Evolutionary conservation across 2,888 invertebrate species (phyloP), one percentile per base, ranked within the genome.

Genomic region (Epirrhoe tristata): DNA sequence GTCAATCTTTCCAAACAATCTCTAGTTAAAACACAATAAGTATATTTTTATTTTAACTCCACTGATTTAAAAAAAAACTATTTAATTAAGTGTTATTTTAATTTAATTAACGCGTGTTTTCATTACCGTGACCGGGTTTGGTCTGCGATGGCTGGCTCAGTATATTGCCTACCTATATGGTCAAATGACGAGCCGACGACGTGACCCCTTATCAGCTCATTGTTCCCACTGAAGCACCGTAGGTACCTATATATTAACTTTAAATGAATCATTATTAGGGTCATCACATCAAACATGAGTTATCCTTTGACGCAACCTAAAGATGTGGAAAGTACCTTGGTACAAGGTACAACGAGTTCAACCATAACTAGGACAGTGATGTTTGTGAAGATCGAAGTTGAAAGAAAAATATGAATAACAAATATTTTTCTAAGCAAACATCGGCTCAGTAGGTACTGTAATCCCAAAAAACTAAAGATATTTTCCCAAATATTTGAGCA

Each of bases 151-250:
- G 43, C 51, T 17, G 51, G 43, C 51, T 32, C 32, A 43, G 48
- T 46, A 39, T 32, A 54, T 54, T 24, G 60, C 24, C 24, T 53
- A 58, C 60, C 63, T 59, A 52, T 55, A 67, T 60, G 59, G 14
- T 46, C 36, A n/a, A 8, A 43, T 58, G 60, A 59, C 50, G 16
- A 53, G 34, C 34, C 0, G 17, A 61, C 1, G 31, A 61, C 43
- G 43, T 55, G 60, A 60, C 60, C 63, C n/a, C 54, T 67, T 67
- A 67, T 67, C 67, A 64, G 63, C 16, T 54, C 32, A n/a, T 54
- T 59, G 51, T 51, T 10, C 36, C 34, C 53, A 34, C 31, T 43
- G 10, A 17, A 59, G 32, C 59, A 32, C 14, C 51, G 43, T 10
- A 14, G 39, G 6, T 24, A 31, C 14, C 6, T 46, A 43, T 56